A percentile compares a stretch with the other conserved stretches of the same genome.
phyloP scores from a whole-genome alignment of 2,797 vertebrate genomes.

The Trachops cirrhosus region DNA sequence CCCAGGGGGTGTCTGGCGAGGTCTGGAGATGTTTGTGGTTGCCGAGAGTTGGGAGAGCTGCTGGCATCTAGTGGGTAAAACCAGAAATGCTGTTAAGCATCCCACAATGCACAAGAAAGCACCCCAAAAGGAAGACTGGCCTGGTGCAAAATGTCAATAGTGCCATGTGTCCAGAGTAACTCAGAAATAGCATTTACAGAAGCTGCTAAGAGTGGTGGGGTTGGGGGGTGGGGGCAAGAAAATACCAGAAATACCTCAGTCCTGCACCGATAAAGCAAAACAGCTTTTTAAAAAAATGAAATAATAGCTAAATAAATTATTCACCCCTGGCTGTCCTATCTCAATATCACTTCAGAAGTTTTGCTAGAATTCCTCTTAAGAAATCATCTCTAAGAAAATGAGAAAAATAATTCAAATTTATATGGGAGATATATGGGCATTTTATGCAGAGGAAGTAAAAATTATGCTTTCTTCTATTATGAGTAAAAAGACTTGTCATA shows the following conservation, averaged over 20 bases:
- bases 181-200: background rate
- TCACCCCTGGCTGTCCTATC: background rate
- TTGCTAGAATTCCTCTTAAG: conserved; percentile 38
- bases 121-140: background rate
- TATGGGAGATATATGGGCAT: conserved; percentile 51
- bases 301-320: background rate
- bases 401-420: conserved; percentile 71
- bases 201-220: background rate
- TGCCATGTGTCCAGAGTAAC: background rate
- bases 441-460: conserved; percentile 79
- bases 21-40: background rate
- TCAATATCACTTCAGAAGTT: background rate
- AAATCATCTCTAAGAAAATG: conserved; percentile 54
- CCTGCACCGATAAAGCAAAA: background rate
- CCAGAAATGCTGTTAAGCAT: background rate
- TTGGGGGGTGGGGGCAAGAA: background rate
- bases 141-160: background rate
- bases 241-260: background rate
- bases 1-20: background rate
- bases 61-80: conserved; percentile 18
- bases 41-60: background rate
- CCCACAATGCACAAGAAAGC: background rate
- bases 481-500: conserved; percentile 79
- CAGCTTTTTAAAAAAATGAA: background rate
- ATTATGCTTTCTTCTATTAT: conserved; percentile 76